Evolutionary conservation across 2,113 vertebrate species (phyloP).

Genomic region (Calidris pugnax): DNA sequence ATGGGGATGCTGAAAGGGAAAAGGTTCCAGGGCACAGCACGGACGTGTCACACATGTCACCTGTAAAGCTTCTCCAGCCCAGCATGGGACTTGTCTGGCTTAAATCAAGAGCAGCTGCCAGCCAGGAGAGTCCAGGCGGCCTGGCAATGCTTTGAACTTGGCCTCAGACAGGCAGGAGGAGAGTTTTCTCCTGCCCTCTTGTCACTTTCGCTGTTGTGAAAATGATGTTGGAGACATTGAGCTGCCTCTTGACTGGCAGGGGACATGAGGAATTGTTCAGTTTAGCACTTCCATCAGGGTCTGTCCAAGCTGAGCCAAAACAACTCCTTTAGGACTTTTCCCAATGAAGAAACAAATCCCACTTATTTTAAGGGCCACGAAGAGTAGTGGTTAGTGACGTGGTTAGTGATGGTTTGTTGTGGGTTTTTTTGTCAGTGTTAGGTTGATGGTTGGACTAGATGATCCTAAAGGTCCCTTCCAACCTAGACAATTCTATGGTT

Average conservation of each 20-base stretch:
- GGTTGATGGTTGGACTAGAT: too few species aligned
- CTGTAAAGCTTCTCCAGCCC: not conserved
- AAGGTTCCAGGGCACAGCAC: not conserved
- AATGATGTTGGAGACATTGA: not conserved
- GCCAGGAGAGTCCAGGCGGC: not conserved
- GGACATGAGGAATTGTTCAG: not conserved
- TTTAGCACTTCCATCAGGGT: not conserved
- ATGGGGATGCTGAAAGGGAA: accelerated
- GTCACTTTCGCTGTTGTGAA: not conserved
- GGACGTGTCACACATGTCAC: accelerated
- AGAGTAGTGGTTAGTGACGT: too few species aligned
- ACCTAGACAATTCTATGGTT: too few species aligned
- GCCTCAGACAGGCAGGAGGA: not conserved
- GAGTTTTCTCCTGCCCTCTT: not conserved
- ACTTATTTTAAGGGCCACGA: not conserved
- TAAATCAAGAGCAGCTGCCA: not conserved
- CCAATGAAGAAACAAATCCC: not conserved
- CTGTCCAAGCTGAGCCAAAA: not conserved
- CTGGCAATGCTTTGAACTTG: not conserved
- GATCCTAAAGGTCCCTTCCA: too few species aligned
- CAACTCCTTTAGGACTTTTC: not conserved
- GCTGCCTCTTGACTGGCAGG: not conserved
- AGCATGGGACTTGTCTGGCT: not conserved
- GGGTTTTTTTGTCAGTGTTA: too few species aligned
- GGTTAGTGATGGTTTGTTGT: too few species aligned